A percentile compares a stretch with the other conserved stretches of the same genome.
Evolutionary conservation across 2,797 vertebrate genomes (phyloP).

Genomic region (Masticophis lateralis): DNA sequence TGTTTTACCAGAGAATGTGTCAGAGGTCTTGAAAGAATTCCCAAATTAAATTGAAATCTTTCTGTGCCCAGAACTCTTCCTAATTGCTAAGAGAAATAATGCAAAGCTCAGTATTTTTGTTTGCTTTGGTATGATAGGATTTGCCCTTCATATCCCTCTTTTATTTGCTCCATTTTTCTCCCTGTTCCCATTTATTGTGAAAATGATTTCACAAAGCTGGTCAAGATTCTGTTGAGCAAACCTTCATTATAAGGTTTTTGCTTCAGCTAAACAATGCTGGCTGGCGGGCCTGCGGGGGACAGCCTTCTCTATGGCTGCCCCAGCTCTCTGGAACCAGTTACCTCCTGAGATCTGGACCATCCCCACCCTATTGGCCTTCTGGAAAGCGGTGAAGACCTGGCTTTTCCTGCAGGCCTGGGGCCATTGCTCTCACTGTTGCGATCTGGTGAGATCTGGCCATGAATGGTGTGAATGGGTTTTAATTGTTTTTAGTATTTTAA

Average conservation of each 20-base stretch:
- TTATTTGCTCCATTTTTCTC: not conserved
- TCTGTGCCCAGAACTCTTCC: not conserved
- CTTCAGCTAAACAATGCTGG: too few species aligned
- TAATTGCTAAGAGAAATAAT: slow-evolving; percentile 14
- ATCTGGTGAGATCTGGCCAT: too few species aligned
- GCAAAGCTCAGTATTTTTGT: not conserved
- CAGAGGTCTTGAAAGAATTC: not conserved
- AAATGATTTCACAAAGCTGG: not conserved
- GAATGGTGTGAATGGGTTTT: too few species aligned
- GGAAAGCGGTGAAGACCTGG: too few species aligned
- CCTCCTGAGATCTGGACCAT: too few species aligned
- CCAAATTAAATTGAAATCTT: not conserved
- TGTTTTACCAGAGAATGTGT: not conserved
- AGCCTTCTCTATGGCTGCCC: too few species aligned
- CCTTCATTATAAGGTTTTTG: not conserved
- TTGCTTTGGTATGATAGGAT: not conserved
- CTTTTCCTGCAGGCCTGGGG: too few species aligned
- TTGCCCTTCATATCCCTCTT: not conserved
- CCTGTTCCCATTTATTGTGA: not conserved
- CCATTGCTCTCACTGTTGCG: too few species aligned
- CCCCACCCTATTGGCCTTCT: too few species aligned
- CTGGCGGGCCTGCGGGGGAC: too few species aligned
- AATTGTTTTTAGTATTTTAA: too few species aligned
- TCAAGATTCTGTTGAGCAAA: not conserved
- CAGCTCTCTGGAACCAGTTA: too few species aligned